Percentiles rank a stretch among this genome's conserved stretches.
phyloP scores from a whole-genome alignment of 1,140 invertebrate species.

The Trichogramma pretiosum region DNA sequence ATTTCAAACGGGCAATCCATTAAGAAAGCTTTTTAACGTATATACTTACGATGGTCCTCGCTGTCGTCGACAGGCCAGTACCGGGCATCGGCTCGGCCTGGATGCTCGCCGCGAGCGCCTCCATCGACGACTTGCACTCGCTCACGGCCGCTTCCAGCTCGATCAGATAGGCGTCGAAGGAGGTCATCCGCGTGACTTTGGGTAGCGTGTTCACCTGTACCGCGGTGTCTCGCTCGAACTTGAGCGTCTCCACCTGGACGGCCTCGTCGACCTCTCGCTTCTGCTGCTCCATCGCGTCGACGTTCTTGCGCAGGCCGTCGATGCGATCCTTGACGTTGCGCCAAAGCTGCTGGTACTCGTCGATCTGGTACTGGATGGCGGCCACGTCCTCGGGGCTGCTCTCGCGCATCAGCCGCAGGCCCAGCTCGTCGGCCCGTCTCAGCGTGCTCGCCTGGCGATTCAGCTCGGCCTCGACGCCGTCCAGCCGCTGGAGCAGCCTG shows the following conservation, averaged over 20 bases:
- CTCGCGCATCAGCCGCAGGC: conserved; percentile 50
- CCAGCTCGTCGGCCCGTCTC: conserved; percentile 51
- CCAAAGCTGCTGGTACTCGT: conserved; percentile 60
- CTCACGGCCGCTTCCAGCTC: conserved; percentile 60
- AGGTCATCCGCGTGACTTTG: conserved; percentile 56
- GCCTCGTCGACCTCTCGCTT: conserved; percentile 52
- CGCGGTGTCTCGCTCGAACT: conserved; percentile 63
- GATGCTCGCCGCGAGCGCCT: conserved; percentile 48
- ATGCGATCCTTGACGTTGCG: conserved; percentile 53
- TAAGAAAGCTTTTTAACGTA: too few relatives aligned
- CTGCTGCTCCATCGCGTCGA: conserved; percentile 35
- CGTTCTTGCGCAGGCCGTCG: conserved; percentile 41
- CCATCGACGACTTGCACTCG: conserved; percentile 51
- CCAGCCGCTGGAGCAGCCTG: conserved; percentile 41
- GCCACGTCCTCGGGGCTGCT: conserved; percentile 47
- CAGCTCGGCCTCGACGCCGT: conserved; percentile 51
- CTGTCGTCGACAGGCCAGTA: conserved; percentile 44
- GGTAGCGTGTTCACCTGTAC: conserved; percentile 71
- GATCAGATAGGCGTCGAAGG: conserved; percentile 68
- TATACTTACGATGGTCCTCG: conserved; percentile 48
- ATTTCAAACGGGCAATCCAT: too few relatives aligned
- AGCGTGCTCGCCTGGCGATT: conserved; percentile 45
- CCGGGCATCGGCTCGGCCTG: conserved; percentile 45
- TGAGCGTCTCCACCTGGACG: conserved; percentile 64
- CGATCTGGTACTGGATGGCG: conserved; percentile 54